Percentiles rank a stretch among this genome's conserved stretches.
These are phyloP conservation scores for Chlorodrepanis virens DNA, from an alignment of 2,113 vertebrate species.

Conservation along the genomic window DNA sequence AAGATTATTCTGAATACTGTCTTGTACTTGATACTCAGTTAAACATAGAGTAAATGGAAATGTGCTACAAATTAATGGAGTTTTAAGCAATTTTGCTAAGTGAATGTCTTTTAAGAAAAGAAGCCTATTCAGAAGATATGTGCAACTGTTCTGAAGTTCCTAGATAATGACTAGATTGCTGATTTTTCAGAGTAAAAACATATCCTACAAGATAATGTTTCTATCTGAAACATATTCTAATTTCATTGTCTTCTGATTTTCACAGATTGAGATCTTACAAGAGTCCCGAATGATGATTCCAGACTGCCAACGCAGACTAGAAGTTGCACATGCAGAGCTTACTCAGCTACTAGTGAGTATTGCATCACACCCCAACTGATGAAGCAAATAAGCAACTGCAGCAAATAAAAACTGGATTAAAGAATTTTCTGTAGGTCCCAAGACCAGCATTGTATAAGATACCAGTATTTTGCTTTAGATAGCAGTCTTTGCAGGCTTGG, in stretches of 20 bases:
- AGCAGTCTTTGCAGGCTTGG: not conserved
- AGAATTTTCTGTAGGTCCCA: not conserved
- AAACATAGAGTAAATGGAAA: not conserved
- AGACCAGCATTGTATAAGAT: not conserved
- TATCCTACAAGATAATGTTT: not conserved
- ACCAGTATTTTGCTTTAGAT: not conserved
- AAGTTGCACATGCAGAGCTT: conserved; percentile 84
- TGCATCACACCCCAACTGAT: not conserved
- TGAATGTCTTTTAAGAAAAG: not conserved
- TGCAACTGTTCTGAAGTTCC: not conserved
- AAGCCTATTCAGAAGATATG: not conserved
- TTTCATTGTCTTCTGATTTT: conserved; percentile 6
- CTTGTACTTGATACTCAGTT: not conserved
- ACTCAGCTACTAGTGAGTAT: conserved; percentile 86
- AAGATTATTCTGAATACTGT: conserved; percentile 10
- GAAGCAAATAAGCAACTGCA: not conserved
- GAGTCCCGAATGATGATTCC: conserved; percentile 97
- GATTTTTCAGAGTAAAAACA: not conserved
- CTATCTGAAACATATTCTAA: not conserved
- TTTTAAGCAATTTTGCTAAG: conserved; percentile 18
- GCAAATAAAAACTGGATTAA: not conserved
- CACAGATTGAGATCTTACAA: conserved; percentile 89
- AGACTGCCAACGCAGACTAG: conserved; percentile 90
- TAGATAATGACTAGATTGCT: not conserved
- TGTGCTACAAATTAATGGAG: not conserved